Evolutionary conservation across 1,140 invertebrate genomes (phyloP), one percentile per base, ranked within the genome.

Genomic region (Ceratosolen solmsi): DNA sequence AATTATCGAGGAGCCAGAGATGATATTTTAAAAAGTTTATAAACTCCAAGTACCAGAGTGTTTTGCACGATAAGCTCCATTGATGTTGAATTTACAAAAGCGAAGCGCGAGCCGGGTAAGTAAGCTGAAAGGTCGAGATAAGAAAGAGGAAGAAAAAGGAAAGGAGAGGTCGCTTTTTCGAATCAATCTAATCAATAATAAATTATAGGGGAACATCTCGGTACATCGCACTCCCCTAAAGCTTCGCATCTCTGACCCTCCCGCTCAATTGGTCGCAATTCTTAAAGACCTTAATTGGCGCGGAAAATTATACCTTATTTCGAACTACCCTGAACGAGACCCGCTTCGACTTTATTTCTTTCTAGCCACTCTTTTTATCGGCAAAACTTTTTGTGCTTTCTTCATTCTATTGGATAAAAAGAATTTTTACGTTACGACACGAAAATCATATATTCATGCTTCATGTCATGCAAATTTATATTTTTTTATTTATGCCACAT

Each of bases 201-300:
- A 90, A 92, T 92, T 91, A 91, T 89, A 92, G 91, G 88, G 91
- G 87, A 86, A 82, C 84, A 85, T 74, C 63, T 82, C 85, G 86
- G 86, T 88, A 87, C 90, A 89, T 88, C 87, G 89, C 78, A 84
- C 87, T 87, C 87, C 90, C 89, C 88, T 88, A 63, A 74, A 76
- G 72, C 63, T 49, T 71, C 87, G 86, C 88, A 87, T 88, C 74
- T 76, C 38, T 76, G 74, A 76, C 74, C 74, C 89, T 91, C 87
- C 88, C 87, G 90, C 90, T 91, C 90, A 90, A 92, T 92, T 92
- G 91, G 89, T 91, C 87, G 86, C 89, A 91, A 91, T 91, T 92
- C 91, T 92, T 92, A 90, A 92, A 92, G 91, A 92, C 91, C 91
- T 92, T 92, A 92, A 92, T 92, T 92, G 91, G 90, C 88, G 90